phyloP scores from a whole-genome alignment of 2,113 vertebrate genomes.

The Oxygymnocypris stewartii region DNA sequence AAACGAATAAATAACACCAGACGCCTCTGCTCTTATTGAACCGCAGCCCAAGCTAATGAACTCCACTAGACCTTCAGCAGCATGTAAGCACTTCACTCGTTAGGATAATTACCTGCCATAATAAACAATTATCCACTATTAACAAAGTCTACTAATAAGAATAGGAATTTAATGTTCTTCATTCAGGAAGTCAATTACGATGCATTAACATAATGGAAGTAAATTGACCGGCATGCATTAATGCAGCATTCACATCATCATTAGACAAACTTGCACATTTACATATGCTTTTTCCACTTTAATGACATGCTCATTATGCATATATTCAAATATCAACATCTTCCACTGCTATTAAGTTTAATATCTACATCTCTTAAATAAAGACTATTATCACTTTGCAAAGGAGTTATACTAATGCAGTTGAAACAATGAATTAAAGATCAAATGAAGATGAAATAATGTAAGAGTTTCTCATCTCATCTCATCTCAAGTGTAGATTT shows the following conservation, averaged over 20 bases:
- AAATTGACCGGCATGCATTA: not conserved
- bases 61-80: not conserved
- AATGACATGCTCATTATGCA: conserved; percentile 15
- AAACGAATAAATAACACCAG: conserved; percentile 48
- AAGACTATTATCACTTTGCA: not conserved
- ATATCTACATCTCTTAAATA: not conserved
- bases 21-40: conserved; percentile 12
- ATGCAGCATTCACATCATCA: not conserved
- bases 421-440: not conserved
- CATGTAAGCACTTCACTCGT: not conserved
- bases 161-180: not conserved
- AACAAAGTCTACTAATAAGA: not conserved
- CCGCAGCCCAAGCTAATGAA: conserved; percentile 23
- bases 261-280: not conserved
- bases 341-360: not conserved
- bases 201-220: conserved; percentile 13
- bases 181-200: not conserved
- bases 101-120: not conserved
- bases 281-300: not conserved
- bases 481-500: not conserved
- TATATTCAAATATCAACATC: conserved; percentile 7
- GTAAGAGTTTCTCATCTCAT: too few relatives aligned
- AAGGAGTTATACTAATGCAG: not conserved
- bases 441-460: not conserved
- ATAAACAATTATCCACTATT: not conserved